Evolutionary conservation across 2,888 invertebrate genomes (phyloP).

Genomic region (Brachyptera putata): DNA sequence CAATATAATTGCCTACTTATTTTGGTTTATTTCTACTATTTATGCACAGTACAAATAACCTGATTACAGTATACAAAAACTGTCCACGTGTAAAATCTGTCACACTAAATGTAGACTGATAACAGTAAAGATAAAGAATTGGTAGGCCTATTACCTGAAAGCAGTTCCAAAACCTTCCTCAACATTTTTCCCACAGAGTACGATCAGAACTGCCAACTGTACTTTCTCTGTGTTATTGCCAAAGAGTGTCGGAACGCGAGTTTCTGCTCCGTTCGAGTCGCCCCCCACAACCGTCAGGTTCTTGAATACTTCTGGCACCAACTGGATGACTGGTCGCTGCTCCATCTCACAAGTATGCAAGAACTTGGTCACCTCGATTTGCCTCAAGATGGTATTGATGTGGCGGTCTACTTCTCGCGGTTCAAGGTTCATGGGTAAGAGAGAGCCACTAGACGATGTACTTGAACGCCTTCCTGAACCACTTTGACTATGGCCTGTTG

Average conservation of each 20-base stretch:
- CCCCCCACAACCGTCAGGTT: too few relatives aligned
- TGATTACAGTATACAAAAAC: too few relatives aligned
- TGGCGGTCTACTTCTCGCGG: constrained; percentile 69
- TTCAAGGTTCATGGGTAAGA: constrained; percentile 60
- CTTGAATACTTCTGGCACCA: too few relatives aligned
- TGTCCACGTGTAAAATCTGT: too few relatives aligned
- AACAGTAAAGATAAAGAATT: too few relatives aligned
- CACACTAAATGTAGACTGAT: too few relatives aligned
- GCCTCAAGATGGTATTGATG: constrained; percentile 73
- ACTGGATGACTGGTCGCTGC: too few relatives aligned
- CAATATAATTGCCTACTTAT: too few relatives aligned
- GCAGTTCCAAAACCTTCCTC: constrained; percentile 68
- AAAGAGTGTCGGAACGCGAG: constrained; percentile 63
- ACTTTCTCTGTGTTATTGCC: constrained; percentile 65
- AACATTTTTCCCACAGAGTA: constrained; percentile 63
- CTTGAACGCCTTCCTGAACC: background rate
- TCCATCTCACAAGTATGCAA: constrained; percentile 59
- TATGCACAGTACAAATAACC: too few relatives aligned
- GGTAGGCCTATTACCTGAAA: constrained; percentile 66
- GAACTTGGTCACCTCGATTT: constrained; percentile 74
- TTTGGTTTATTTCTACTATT: too few relatives aligned
- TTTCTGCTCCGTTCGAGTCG: background rate
- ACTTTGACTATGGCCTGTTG: too few relatives aligned
- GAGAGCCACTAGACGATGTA: background rate
- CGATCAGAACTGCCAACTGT: constrained; percentile 61